Conservation (phyloP, 2,113 vertebrate species). For the Paralichthys olivaceus region DNA sequence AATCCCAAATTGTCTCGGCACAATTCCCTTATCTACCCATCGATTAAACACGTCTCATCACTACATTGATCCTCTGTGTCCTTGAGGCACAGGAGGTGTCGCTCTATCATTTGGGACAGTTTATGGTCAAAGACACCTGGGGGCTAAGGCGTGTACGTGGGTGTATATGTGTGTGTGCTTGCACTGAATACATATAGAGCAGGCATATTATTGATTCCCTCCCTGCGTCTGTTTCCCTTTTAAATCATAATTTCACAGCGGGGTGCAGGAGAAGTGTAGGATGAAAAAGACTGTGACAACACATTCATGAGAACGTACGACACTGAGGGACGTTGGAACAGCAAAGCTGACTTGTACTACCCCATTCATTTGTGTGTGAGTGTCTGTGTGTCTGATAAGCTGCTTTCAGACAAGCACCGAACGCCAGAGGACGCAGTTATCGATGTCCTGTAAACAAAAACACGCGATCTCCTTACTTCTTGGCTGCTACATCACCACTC, state of each 20-base stretch:
- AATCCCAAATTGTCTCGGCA: slow-evolving; percentile 30
- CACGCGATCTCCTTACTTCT: too few relatives aligned
- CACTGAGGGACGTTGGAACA: neutral
- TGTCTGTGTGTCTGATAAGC: neutral
- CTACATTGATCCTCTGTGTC: slow-evolving; percentile 56
- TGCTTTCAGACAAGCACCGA: too few relatives aligned
- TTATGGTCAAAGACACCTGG: slow-evolving; percentile 42
- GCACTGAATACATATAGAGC: neutral
- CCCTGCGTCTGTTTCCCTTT: slow-evolving; percentile 6
- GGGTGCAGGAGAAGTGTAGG: slow-evolving; percentile 17
- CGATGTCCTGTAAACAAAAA: too few relatives aligned
- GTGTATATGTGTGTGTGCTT: neutral
- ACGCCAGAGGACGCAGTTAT: too few relatives aligned
- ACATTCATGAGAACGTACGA: slow-evolving; percentile 15
- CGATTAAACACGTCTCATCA: slow-evolving; percentile 49
- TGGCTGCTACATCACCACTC: too few relatives aligned
- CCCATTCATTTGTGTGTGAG: neutral
- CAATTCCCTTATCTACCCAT: slow-evolving; percentile 37
- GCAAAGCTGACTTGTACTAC: slow-evolving; percentile 4
- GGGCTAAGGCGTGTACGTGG: neutral
- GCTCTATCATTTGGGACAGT: slow-evolving; percentile 50
- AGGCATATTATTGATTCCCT: slow-evolving; percentile 28
- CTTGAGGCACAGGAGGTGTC: slow-evolving; percentile 36
- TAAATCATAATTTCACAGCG: slow-evolving; percentile 30
- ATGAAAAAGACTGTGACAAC: slow-evolving; percentile 29